Conservation (phyloP, 2,888 invertebrate species). For the Oscheius onirici region DNA sequence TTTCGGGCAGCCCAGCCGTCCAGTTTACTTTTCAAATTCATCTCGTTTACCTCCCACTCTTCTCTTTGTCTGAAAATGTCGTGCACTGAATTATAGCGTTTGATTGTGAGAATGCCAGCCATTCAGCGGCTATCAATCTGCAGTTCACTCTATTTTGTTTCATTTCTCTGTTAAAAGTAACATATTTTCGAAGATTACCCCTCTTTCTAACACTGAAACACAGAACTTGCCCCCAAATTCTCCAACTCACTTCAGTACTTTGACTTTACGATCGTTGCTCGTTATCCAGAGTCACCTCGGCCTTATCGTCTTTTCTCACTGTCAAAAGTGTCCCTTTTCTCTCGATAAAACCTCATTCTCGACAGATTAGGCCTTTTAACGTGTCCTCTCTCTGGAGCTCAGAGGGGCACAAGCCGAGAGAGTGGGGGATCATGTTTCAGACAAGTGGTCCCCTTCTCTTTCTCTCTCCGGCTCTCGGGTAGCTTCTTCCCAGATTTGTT, state of each 20-base stretch:
- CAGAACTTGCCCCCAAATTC: neutral
- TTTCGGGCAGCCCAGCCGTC: too few species aligned
- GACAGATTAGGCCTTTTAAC: neutral
- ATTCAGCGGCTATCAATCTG: too few species aligned
- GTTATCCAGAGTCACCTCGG: constrained; percentile 1
- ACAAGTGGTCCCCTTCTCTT: constrained; percentile 27
- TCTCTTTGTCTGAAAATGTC: too few species aligned
- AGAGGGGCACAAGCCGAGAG: neutral
- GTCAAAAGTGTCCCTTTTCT: neutral
- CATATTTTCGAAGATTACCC: too few species aligned
- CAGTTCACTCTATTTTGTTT: too few species aligned
- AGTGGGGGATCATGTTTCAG: constrained; percentile 21
- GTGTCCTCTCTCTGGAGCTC: neutral
- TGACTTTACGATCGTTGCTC: constrained; percentile 20
- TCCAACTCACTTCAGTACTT: neutral
- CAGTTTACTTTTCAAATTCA: too few species aligned
- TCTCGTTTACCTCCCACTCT: too few species aligned
- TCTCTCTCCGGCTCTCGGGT: constrained; percentile 2
- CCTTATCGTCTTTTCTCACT: constrained; percentile 23
- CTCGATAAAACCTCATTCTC: constrained; percentile 5
- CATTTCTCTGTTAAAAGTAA: too few species aligned
- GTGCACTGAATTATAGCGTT: too few species aligned
- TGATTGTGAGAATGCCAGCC: too few species aligned
- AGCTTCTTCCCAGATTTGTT: constrained; percentile 2
- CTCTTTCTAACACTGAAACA: too few species aligned